phyloP scores from a whole-genome alignment of 2,888 invertebrate species.

The Aphrophora alni region DNA sequence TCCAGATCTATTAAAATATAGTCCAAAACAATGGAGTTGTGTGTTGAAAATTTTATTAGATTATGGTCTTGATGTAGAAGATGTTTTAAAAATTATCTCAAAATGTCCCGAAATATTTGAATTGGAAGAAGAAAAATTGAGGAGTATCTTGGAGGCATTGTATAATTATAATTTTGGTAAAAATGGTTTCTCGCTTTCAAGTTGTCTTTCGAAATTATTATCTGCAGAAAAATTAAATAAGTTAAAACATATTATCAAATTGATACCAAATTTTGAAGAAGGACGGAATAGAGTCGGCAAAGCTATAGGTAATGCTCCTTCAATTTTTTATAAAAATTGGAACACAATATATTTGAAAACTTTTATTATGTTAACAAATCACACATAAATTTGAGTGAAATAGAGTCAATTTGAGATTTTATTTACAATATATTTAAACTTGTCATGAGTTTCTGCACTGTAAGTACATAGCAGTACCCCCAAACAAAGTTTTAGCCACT shows the following conservation, averaged over 20 bases:
- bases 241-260: not conserved
- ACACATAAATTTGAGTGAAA: constrained; percentile 24
- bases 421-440: constrained; percentile 21
- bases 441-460: constrained; percentile 40
- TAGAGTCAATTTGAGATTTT: constrained; percentile 30
- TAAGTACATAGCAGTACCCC: no score
- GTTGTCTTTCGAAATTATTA: not conserved
- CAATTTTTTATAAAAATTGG: constrained; percentile 28
- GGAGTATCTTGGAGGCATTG: constrained; percentile 2
- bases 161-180: not conserved
- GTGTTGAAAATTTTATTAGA: not conserved
- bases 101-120: constrained; percentile 18
- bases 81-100: not conserved
- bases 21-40: not conserved
- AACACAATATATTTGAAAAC: constrained; percentile 22
- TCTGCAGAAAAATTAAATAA: not conserved
- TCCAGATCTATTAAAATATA: constrained; percentile 7
- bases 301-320: constrained; percentile 20
- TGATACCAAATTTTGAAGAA: constrained; percentile 16
- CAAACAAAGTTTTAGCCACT: no score
- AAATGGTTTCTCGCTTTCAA: not conserved
- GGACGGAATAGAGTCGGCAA: constrained; percentile 25
- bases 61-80: not conserved
- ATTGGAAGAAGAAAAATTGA: constrained; percentile 17
- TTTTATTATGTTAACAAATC: constrained; percentile 37